Evolutionary conservation across 2,888 invertebrate genomes (phyloP).

Genomic region (Esperia sulphurella): DNA sequence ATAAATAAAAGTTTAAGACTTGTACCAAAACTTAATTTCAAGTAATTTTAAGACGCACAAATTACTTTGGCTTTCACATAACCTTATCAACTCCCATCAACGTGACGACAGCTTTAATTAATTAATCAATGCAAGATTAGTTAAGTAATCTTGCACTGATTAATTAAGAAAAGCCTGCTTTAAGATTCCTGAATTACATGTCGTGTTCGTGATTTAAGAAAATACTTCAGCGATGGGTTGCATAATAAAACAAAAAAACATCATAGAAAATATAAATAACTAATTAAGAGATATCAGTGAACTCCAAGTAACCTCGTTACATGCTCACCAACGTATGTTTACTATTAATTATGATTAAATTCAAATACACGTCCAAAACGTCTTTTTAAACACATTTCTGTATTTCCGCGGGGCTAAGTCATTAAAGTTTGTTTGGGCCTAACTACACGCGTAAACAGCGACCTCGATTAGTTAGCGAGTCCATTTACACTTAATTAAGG

Average conservation of each 20-base stretch:
- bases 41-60: background rate
- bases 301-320: too few relatives aligned
- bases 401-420: conserved; percentile 21
- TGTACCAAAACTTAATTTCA: background rate
- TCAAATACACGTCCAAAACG: background rate
- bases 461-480: conserved; percentile 46
- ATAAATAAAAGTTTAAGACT: too few relatives aligned
- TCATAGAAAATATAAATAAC: too few relatives aligned
- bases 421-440: conserved; percentile 47
- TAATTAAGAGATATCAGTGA: too few relatives aligned
- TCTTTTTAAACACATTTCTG: background rate
- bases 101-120: background rate
- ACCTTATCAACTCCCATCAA: background rate
- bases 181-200: background rate
- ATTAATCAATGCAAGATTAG: background rate
- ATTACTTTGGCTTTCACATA: background rate
- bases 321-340: too few relatives aligned
- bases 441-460: conserved; percentile 34
- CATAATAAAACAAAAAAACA: too few relatives aligned
- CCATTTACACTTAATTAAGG: conserved; percentile 50
- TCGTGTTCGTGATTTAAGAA: too few relatives aligned
- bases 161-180: background rate
- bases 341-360: too few relatives aligned
- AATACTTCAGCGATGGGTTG: too few relatives aligned
- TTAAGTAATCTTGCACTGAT: background rate